A percentile compares a stretch with the other conserved stretches of the same genome.
phyloP scores from a whole-genome alignment of 37 sponge, comb jelly and placozoan species.

The Chondrilla cf. caribensis region DNA sequence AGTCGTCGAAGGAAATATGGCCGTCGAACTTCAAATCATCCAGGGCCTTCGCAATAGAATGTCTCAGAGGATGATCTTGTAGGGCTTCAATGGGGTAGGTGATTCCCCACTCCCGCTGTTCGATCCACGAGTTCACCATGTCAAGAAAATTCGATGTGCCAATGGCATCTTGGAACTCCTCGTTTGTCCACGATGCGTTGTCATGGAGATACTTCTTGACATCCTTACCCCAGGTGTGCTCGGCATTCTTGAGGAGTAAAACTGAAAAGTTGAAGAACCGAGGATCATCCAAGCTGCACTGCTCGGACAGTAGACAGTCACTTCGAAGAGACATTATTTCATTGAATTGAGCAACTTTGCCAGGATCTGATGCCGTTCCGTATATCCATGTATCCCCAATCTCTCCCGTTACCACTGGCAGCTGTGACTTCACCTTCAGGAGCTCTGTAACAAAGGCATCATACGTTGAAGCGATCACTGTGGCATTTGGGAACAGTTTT shows the following conservation, averaged over 20 bases:
- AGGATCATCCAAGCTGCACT: slow-evolving; percentile 37
- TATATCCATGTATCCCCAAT: slow-evolving; percentile 86
- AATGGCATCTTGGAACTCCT: slow-evolving; percentile 23
- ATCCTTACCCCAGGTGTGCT: slow-evolving; percentile 83
- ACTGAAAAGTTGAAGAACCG: slow-evolving; percentile 53
- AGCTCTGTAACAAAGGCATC: slow-evolving; percentile 52
- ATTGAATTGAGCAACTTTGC: slow-evolving; percentile 40
- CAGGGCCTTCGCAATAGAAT: slow-evolving; percentile 7
- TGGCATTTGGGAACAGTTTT: slow-evolving; percentile 59
- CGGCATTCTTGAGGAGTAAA: slow-evolving; percentile 57
- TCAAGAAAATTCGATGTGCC: slow-evolving; percentile 33
- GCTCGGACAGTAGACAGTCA: slow-evolving; percentile 16
- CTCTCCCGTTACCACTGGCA: slow-evolving; percentile 40
- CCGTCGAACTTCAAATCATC: slow-evolving; percentile 41
- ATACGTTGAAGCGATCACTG: slow-evolving; percentile 55
- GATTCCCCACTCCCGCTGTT: slow-evolving; percentile 57
- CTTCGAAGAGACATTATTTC: slow-evolving; percentile 29
- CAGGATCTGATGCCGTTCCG: slow-evolving; percentile 66
- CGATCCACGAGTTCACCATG: slow-evolving; percentile 60
- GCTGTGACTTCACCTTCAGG: slow-evolving; percentile 2
- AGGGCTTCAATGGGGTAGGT: slow-evolving; percentile 47
- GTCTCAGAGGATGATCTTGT: slow-evolving; percentile 36
- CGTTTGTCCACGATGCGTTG: slow-evolving; percentile 52
- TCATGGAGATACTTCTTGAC: slow-evolving; percentile 60
- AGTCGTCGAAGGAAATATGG: slow-evolving; percentile 22